phyloP scores from a whole-genome alignment of 1,140 invertebrate species.

The Heliconius hermathena region DNA sequence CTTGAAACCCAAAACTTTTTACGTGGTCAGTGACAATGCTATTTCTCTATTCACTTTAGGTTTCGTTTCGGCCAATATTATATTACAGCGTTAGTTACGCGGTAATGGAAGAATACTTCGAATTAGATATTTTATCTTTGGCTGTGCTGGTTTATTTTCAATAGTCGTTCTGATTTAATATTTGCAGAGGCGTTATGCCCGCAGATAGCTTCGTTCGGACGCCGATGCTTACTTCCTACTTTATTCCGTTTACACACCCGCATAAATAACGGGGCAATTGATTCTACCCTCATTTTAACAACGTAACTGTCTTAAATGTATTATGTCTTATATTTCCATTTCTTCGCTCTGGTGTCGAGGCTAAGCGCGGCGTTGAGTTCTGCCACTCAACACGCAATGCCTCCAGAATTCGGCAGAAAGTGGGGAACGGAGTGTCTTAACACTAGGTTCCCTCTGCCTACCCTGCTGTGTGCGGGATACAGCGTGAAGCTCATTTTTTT shows the following conservation, averaged over 20 bases:
- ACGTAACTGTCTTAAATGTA: constrained; percentile 50
- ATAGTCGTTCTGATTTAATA: constrained; percentile 56
- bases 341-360: too few relatives aligned
- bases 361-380: too few relatives aligned
- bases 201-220: constrained; percentile 65
- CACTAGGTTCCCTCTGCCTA: too few relatives aligned
- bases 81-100: constrained; percentile 49
- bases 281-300: constrained; percentile 50
- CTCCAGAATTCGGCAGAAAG: too few relatives aligned
- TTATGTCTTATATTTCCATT: background rate
- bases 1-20: constrained; percentile 80
- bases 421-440: too few relatives aligned
- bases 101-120: constrained; percentile 23
- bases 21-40: constrained; percentile 78
- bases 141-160: constrained; percentile 33
- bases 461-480: too few relatives aligned
- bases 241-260: constrained; percentile 69
- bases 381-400: too few relatives aligned
- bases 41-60: constrained; percentile 74
- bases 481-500: too few relatives aligned
- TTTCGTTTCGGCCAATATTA: constrained; percentile 71
- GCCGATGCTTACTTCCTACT: constrained; percentile 59
- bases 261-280: constrained; percentile 65
- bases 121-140: constrained; percentile 40
- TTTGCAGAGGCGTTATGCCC: constrained; percentile 63